phyloP scores from a whole-genome alignment of 2,797 vertebrate genomes.

The Atherinosoma microstoma region DNA sequence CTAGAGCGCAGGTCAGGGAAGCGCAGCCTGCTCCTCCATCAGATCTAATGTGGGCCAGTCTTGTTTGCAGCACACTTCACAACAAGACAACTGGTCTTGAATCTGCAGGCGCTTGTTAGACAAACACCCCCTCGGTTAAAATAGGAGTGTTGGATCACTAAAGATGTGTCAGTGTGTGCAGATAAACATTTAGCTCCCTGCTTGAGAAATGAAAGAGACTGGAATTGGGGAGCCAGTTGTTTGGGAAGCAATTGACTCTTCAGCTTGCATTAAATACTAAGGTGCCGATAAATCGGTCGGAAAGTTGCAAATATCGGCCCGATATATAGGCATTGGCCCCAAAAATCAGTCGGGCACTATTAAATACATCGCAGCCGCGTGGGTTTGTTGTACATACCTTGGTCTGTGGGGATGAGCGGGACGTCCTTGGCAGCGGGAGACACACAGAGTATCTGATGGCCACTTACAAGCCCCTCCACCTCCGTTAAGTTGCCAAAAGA shows the following conservation, averaged over 20 bases:
- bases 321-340: too few relatives aligned
- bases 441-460: slow-evolving; percentile 92
- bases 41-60: slow-evolving; percentile 70
- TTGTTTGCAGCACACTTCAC: slow-evolving; percentile 61
- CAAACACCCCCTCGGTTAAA: slow-evolving; percentile 12
- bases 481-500: slow-evolving; percentile 95
- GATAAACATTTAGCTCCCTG: slow-evolving; percentile 25
- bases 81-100: slow-evolving; percentile 50
- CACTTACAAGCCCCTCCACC: slow-evolving; percentile 91
- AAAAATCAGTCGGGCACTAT: too few relatives aligned
- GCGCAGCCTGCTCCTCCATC: slow-evolving; percentile 52
- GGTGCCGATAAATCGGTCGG: too few relatives aligned
- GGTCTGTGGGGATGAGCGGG: slow-evolving; percentile 92
- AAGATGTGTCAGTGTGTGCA: slow-evolving; percentile 24
- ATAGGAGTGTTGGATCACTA: slow-evolving; percentile 40
- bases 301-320: too few relatives aligned
- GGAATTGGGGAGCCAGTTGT: neutral
- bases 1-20: slow-evolving; percentile 31
- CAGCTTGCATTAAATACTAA: too few relatives aligned
- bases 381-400: slow-evolving; percentile 82
- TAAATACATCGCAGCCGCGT: neutral
- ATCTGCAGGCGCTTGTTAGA: slow-evolving; percentile 59
- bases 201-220: slow-evolving; percentile 30
- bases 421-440: slow-evolving; percentile 93
- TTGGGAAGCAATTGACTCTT: neutral